phyloP scores from a whole-genome alignment of 2,797 vertebrate genomes.

The Silurus aristotelis region DNA sequence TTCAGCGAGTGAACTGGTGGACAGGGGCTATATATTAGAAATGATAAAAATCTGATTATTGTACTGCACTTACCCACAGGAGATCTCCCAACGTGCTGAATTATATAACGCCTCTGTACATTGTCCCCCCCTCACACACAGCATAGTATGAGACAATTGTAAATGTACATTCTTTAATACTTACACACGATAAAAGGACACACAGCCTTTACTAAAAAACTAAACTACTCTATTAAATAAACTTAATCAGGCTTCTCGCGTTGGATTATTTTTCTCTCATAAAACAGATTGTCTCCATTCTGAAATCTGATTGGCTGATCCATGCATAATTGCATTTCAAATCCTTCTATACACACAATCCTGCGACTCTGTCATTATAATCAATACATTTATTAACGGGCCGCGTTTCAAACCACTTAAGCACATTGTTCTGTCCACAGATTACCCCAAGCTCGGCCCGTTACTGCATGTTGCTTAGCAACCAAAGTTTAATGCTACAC shows the following conservation, averaged over 20 bases:
- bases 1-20: background rate
- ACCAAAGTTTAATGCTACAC: background rate
- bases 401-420: background rate
- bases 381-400: background rate
- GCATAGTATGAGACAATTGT: too few species aligned
- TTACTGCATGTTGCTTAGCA: background rate
- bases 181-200: background rate
- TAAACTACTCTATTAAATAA: background rate
- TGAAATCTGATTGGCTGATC: background rate
- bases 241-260: background rate
- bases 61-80: background rate
- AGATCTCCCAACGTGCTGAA: background rate
- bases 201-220: too few species aligned
- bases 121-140: background rate
- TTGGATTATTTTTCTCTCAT: background rate
- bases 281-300: background rate
- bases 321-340: background rate
- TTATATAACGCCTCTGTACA: background rate
- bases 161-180: background rate
- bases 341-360: background rate
- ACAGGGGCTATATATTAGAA: constrained; percentile 25
- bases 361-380: background rate
- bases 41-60: background rate
- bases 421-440: background rate
- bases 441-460: background rate